These are phyloP conservation scores for Andrena dorsata DNA, from an alignment of 2,888 invertebrate genomes.

Conservation along the genomic window DNA sequence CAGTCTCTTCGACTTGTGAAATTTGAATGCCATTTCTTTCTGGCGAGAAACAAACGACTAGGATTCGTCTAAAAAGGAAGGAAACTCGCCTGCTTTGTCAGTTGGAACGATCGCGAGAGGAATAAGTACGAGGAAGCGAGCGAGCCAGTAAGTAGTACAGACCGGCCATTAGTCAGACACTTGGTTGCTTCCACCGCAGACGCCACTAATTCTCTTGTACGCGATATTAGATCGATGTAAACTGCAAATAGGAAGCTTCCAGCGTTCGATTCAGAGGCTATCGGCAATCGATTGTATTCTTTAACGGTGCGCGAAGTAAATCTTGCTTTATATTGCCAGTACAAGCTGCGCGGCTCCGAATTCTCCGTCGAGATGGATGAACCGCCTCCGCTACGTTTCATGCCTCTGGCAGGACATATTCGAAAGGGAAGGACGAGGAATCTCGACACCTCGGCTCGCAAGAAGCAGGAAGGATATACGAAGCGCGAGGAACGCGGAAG, in stretches of 20 bases:
- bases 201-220: too few relatives aligned
- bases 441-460: slow-evolving; percentile 23
- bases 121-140: background rate
- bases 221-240: too few relatives aligned
- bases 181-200: too few relatives aligned
- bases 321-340: too few relatives aligned
- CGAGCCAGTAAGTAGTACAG: background rate
- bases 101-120: background rate
- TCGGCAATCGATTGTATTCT: too few relatives aligned
- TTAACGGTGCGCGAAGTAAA: too few relatives aligned
- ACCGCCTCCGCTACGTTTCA: slow-evolving; percentile 15
- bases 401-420: background rate
- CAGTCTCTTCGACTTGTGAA: background rate
- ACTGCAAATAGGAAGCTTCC: too few relatives aligned
- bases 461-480: slow-evolving; percentile 18
- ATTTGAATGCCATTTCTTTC: background rate
- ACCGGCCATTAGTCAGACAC: background rate
- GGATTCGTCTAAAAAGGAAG: background rate
- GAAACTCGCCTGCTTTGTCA: background rate
- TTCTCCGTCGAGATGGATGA: background rate
- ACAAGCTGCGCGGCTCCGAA: background rate
- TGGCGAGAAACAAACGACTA: background rate
- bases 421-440: slow-evolving; percentile 7
- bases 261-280: too few relatives aligned
- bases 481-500: slow-evolving; percentile 8